Evolutionary conservation across 2,113 vertebrate genomes (phyloP).

Genomic region (Gopherus evgoodei): DNA sequence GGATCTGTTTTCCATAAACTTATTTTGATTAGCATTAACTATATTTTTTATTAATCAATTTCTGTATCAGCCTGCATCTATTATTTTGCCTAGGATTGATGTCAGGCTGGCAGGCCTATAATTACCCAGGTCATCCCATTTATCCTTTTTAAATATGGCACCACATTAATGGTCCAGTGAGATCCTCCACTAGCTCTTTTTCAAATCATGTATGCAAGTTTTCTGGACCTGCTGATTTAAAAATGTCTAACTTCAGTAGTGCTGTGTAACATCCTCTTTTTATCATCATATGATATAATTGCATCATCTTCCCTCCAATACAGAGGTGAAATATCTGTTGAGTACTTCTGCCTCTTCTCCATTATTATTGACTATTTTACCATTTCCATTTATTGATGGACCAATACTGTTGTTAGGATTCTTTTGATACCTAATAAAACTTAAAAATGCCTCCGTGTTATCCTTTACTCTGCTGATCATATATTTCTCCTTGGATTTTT

Average conservation of each 20-base stretch:
- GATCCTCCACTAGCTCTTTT: not conserved
- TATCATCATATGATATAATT: not conserved
- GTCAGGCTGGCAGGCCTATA: too few species aligned
- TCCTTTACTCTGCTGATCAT: too few species aligned
- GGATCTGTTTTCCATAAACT: too few species aligned
- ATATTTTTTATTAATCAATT: too few species aligned
- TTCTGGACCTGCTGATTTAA: not conserved
- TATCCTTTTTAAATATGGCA: too few species aligned
- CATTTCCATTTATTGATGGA: not conserved
- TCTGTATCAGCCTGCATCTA: too few species aligned
- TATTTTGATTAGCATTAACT: too few species aligned
- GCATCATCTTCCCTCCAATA: not conserved
- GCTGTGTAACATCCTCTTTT: not conserved
- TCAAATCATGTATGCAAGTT: not conserved
- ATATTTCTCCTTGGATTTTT: not conserved
- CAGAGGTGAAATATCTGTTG: not conserved
- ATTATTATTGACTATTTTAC: not conserved
- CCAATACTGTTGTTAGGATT: not conserved
- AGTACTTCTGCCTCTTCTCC: not conserved
- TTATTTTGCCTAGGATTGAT: too few species aligned
- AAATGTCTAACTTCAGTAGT: not conserved
- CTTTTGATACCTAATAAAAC: not conserved
- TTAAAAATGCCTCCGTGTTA: not conserved
- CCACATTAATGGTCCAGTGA: not conserved
- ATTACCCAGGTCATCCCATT: too few species aligned